Conservation (phyloP, 2,113 vertebrate species). For the Equus przewalskii region DNA sequence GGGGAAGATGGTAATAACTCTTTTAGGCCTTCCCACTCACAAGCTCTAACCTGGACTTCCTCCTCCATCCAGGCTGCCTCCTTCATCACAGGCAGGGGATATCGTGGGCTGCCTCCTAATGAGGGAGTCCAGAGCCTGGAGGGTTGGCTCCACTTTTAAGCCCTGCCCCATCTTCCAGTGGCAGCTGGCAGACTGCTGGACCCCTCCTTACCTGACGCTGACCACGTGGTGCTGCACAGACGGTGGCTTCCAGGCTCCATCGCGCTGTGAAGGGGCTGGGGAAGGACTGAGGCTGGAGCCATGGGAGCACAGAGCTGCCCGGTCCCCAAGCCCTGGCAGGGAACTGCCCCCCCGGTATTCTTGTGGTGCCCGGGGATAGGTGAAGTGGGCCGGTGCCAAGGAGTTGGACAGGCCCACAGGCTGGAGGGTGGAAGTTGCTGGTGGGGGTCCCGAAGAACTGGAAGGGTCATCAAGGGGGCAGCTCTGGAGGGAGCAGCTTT, state of each 20-base stretch:
- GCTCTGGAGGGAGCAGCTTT: conserved; percentile 88
- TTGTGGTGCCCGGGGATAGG: conserved; percentile 83
- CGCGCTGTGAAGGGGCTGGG: conserved; percentile 85
- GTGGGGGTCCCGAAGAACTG: conserved; percentile 78
- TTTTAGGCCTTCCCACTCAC: not conserved
- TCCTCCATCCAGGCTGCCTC: not conserved
- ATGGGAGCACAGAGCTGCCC: conserved; percentile 86
- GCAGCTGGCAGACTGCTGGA: not conserved
- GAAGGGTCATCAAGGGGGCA: conserved; percentile 86
- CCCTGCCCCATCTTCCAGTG: not conserved
- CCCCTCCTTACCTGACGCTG: conserved; percentile 92
- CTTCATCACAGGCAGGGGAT: conserved; percentile 5
- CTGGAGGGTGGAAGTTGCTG: conserved; percentile 82
- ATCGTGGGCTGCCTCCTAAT: not conserved
- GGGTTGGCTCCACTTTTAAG: not conserved
- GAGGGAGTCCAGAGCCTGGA: not conserved
- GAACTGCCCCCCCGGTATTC: conserved; percentile 83
- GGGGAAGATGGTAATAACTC: conserved; percentile 4
- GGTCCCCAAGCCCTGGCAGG: conserved; percentile 85
- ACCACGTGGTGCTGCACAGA: conserved; percentile 92
- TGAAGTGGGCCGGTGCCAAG: conserved; percentile 81
- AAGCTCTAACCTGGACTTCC: not conserved
- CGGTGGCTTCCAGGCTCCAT: conserved; percentile 87
- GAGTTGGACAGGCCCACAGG: conserved; percentile 85
- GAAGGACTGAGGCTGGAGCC: conserved; percentile 86